phyloP scores from a whole-genome alignment of 2,113 vertebrate species.

The Seriola dumerili region DNA sequence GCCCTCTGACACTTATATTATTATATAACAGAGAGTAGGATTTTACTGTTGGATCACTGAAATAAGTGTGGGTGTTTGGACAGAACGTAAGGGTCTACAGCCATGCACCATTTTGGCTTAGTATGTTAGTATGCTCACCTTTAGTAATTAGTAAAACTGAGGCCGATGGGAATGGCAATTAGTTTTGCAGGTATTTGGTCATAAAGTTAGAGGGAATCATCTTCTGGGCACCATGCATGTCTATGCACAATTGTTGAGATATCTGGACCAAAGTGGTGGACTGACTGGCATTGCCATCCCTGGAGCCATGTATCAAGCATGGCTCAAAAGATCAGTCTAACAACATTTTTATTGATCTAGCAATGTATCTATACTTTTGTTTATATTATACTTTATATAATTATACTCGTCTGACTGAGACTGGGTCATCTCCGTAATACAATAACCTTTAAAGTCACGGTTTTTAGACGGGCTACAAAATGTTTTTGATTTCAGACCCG shows the following conservation, averaged over 20 bases:
- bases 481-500: constrained; percentile 38
- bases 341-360: neutral
- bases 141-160: neutral
- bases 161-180: neutral
- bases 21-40: neutral
- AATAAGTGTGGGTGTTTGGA: neutral
- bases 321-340: neutral
- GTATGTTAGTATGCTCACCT: neutral
- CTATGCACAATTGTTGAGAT: neutral
- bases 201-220: neutral
- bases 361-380: neutral
- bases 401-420: neutral
- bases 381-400: neutral
- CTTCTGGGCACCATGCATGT: neutral
- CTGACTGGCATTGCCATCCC: neutral
- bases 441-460: constrained; percentile 45
- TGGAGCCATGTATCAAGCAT: neutral
- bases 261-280: neutral
- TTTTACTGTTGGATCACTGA: neutral
- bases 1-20: neutral
- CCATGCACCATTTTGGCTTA: neutral
- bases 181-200: neutral
- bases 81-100: neutral
- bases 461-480: constrained; percentile 10
- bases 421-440: constrained; percentile 27